Conservation (phyloP, 2,797 vertebrate genomes). For the Leptatherina wallacei region DNA sequence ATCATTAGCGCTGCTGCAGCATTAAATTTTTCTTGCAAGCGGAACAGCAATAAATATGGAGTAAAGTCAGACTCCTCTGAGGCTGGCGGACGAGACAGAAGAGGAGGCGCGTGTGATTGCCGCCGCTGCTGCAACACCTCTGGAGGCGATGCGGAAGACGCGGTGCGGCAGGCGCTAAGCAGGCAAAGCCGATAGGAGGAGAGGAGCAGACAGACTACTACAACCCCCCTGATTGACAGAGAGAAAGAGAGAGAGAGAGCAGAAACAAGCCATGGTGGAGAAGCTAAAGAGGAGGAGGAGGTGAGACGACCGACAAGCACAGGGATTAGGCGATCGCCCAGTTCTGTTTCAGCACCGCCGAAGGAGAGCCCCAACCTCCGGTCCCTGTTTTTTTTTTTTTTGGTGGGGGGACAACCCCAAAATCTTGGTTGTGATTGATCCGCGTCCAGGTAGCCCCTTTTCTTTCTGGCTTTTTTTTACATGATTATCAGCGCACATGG, state of each 20-base stretch:
- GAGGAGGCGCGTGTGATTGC: constrained; percentile 25
- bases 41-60: constrained; percentile 18
- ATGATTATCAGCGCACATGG: not conserved
- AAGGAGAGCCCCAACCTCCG: constrained; percentile 27
- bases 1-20: constrained; percentile 51
- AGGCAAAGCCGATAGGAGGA: constrained; percentile 32
- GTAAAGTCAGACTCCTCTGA: constrained; percentile 27
- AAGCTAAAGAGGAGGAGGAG: constrained; percentile 33
- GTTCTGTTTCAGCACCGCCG: constrained; percentile 25
- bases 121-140: constrained; percentile 50
- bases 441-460: constrained; percentile 61
- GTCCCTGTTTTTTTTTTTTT: constrained; percentile 15
- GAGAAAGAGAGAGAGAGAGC: constrained; percentile 1
- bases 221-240: constrained; percentile 40
- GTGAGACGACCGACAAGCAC: constrained; percentile 31
- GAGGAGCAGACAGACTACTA: constrained; percentile 40
- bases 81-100: constrained; percentile 36
- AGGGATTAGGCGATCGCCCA: constrained; percentile 45
- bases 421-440: constrained; percentile 40
- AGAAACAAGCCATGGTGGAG: constrained; percentile 29
- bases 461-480: not conserved
- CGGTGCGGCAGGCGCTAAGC: constrained; percentile 46
- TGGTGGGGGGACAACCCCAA: not conserved
- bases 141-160: constrained; percentile 54
- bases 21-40: constrained; percentile 25